Evolutionary conservation across 1,140 invertebrate species (phyloP), one percentile per base, ranked within the genome.

Genomic region (Drosophila orena): DNA sequence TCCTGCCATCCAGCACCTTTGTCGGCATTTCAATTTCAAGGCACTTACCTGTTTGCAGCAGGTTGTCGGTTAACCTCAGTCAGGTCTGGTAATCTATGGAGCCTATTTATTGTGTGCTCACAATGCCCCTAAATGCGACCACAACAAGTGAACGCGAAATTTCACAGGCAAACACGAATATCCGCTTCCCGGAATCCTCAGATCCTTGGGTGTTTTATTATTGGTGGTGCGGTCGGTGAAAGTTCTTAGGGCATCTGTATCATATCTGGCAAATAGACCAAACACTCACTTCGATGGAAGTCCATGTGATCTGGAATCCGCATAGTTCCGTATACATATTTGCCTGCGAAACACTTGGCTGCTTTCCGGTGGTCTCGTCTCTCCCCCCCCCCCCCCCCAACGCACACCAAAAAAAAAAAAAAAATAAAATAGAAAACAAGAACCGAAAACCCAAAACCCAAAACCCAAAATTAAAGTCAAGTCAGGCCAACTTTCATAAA

Each of bases 401-500:
- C n/a, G n/a, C n/a, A n/a, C n/a, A n/a, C n/a, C n/a, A n/a, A n/a
- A n/a, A n/a, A n/a, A n/a, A n/a, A n/a, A n/a, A n/a, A 15, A 46
- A 61, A 38, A 24, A 1, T n/a, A 14, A 50, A 20, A 22, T 4
- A 40, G 15, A 5, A 43, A 14, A 20, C 0, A 1, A 53, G 34
- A 20, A 17, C 3, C 11, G 15, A 43, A 46, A 47, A 17, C n/a
- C n/a, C 8, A 44, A 61, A 73, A 78, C n/a, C n/a, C n/a, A 43
- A 46, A 47, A 17, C n/a, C n/a, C 8, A 44, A 61, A 73, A 78
- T 47, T 60, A 65, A 57, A 64, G 79, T 50, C 75, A 84, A 80
- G 65, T 84, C 66, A 56, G 66, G 69, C 42, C 56, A 83, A 83
- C 83, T 88, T 86, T 88, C 83, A 88, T 86, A 86, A 86, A 86